Conservation (phyloP, 2,113 vertebrate species). For the Jacana jacana region DNA sequence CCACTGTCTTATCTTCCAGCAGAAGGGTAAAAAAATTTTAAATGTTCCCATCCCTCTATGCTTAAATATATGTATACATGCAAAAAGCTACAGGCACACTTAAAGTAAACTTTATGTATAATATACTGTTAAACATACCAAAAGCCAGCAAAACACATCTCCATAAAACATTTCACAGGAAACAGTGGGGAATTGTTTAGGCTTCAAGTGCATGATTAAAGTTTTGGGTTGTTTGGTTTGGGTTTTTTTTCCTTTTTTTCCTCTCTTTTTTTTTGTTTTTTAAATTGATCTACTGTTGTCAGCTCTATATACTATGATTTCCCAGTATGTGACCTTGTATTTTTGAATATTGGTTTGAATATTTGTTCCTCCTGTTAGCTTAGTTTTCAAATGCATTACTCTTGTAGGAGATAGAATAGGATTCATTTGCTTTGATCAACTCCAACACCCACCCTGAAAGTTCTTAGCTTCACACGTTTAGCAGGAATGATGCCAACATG, state of each 20-base stretch:
- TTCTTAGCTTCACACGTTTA: not conserved
- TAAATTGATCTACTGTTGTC: not conserved
- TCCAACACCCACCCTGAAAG: not conserved
- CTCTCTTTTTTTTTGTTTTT: no score
- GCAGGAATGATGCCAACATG: not conserved
- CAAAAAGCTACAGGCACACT: not conserved
- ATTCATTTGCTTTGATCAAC: not conserved
- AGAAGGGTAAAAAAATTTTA: not conserved
- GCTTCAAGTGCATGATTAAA: not conserved
- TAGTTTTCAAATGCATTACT: not conserved
- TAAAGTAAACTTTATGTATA: not conserved
- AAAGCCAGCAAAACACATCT: not conserved
- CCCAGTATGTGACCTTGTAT: accelerated
- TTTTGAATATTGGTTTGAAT: not conserved
- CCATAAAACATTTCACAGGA: not conserved
- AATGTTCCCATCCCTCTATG: not conserved
- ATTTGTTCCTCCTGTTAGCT: not conserved
- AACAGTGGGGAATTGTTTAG: not conserved
- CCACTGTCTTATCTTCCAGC: not conserved
- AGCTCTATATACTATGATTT: accelerated
- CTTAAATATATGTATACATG: not conserved
- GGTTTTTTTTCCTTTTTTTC: not conserved
- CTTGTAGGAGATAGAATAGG: not conserved
- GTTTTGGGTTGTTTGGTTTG: not conserved
- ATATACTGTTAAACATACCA: not conserved